Base-by-base conservation (phyloP, 2,888 invertebrate species). In the Criorhina ranunculi region DNA sequence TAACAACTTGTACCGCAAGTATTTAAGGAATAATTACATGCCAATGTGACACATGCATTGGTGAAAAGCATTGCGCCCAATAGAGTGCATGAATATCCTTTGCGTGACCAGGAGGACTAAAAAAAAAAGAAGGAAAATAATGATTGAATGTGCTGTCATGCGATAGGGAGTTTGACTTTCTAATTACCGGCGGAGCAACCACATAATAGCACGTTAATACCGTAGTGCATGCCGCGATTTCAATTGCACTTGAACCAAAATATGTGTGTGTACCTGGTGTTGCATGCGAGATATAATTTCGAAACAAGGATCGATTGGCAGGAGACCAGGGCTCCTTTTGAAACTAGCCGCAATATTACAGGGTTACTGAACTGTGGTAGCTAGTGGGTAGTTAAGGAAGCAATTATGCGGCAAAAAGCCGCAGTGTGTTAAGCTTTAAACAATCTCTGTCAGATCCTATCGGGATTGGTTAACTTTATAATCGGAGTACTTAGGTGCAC, bases 141-240 rank as follows among this genome's bases (percentile, higher is more conserved):
- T 64, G 70, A 86, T 69, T 72, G 76, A 81, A 72, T 77, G 46
- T 73, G 60, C 60, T 77, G 81, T 76, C 83, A 83, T 78, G 83
- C 83, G 67, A 83, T 69, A 53, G 83, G 62, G 62, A 51, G 78
- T 69, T 79, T 83, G 62, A 69, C 73, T 78, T 69, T 60, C 67
- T 83, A 83, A 83, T 83, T 78, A 55, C 69, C 60, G 60, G 37
- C 33, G 17, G 72, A 67, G 62, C 60, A 55, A 12, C 44, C 62
- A 70, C 67, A 83, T 73, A 73, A 78, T 66, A 55, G 12, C 72
- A 67, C 60, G 64, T 44, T 70, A 51, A 31, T 53, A 31, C 46
- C 8, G 2, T 6, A 44, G 15, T 37, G 12, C 62, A 59, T 57
- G 78, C 51, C 53, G 73, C 19, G 17, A 62, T 69, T 73, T 73